A percentile compares a stretch with the other conserved stretches of the same genome.
Evolutionary conservation across 2,888 invertebrate species (phyloP).

Genomic region (Yponomeuta evonymella): DNA sequence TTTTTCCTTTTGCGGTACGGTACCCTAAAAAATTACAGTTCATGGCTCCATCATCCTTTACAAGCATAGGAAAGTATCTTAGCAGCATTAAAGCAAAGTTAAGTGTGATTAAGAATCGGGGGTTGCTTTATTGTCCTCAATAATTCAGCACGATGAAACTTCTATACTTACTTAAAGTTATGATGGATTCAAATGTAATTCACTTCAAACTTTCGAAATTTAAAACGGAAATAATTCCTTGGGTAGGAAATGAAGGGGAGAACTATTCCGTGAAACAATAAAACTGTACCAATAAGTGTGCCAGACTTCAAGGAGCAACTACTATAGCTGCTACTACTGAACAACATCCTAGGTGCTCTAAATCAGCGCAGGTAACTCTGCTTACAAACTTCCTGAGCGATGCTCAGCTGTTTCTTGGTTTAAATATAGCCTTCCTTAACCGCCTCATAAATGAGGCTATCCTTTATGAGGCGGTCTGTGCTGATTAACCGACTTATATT

Average conservation of each 20-base stretch:
- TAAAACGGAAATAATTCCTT: not conserved
- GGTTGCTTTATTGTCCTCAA: not conserved
- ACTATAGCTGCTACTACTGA: no score
- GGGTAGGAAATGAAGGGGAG: not conserved
- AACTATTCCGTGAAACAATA: not conserved
- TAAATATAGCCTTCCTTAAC: not conserved
- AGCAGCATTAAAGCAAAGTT: no score
- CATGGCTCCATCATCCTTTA: no score
- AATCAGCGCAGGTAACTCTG: not conserved
- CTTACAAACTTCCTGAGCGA: constrained; percentile 1
- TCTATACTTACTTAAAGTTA: not conserved
- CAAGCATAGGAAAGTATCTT: no score
- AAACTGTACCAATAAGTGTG: not conserved
- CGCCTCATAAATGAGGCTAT: no score
- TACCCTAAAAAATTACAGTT: no score
- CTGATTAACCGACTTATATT: not conserved
- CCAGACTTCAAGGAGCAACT: no score
- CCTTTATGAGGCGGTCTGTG: not conserved
- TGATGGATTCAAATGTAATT: not conserved
- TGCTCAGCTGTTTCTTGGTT: constrained; percentile 3
- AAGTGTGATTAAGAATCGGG: not conserved
- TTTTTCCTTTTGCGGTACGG: no score
- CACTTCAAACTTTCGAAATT: not conserved
- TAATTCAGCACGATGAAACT: not conserved
- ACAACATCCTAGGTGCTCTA: not conserved